These are phyloP conservation scores for Rhincodon typus DNA, from an alignment of 2,797 vertebrate species.

Conservation along the genomic window DNA sequence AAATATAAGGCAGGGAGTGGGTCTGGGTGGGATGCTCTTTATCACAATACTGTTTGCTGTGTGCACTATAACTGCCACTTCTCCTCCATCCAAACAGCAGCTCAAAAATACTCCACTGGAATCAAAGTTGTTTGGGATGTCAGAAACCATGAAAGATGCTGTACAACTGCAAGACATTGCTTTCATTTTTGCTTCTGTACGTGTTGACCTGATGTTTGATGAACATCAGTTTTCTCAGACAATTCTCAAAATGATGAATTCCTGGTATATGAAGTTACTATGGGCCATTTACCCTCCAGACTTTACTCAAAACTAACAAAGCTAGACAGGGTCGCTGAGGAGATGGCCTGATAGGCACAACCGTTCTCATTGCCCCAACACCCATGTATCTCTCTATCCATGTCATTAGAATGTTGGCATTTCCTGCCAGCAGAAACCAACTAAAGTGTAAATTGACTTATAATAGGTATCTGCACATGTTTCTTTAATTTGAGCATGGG, in stretches of 20 bases:
- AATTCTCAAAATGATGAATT: neutral
- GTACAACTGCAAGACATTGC: neutral
- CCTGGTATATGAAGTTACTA: neutral
- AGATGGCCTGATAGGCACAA: neutral
- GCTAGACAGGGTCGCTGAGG: neutral
- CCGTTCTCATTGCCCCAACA: neutral
- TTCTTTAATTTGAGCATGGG: neutral
- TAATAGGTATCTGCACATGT: neutral
- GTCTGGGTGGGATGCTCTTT: no score
- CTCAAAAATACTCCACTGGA: neutral
- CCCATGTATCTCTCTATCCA: neutral
- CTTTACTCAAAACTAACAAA: neutral
- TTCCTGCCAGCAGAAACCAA: neutral
- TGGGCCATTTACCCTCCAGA: no score
- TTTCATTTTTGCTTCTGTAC: neutral
- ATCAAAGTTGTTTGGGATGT: neutral
- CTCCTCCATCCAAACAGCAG: neutral
- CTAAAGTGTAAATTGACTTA: neutral
- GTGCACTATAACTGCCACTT: no score
- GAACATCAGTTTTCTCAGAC: neutral
- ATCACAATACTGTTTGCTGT: neutral
- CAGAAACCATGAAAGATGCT: neutral
- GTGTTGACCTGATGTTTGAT: neutral
- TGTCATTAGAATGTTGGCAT: neutral
- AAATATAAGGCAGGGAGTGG: no score